Conservation (phyloP, 2,797 vertebrate species). For the Cryptoblepharus egeriae region DNA sequence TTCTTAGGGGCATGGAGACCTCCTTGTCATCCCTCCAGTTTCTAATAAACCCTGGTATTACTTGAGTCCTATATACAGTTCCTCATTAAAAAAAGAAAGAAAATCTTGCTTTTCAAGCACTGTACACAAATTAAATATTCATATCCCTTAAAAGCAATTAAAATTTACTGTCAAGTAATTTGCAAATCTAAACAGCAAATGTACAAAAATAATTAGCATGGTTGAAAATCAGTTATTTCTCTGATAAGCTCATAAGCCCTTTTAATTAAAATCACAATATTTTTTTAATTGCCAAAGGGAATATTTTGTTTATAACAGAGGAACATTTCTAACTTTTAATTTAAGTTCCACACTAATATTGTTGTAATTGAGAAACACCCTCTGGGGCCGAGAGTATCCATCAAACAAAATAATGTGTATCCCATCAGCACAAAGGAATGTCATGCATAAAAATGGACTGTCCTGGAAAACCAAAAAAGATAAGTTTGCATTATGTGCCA, state of each 20-base stretch:
- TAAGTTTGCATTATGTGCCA: conserved; percentile 1
- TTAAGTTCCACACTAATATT: conserved; percentile 59
- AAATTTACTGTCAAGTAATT: conserved; percentile 65
- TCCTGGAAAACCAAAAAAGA: background rate
- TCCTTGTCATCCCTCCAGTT: background rate
- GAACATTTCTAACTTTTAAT: conserved; percentile 66
- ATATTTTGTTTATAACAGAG: conserved; percentile 65
- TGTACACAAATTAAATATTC: conserved; percentile 68
- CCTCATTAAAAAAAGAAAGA: background rate
- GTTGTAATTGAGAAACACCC: conserved; percentile 62
- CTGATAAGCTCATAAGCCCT: conserved; percentile 67
- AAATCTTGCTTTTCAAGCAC: conserved; percentile 45
- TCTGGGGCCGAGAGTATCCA: conserved; percentile 66
- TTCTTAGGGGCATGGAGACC: background rate
- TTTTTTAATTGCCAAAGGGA: conserved; percentile 68
- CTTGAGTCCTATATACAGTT: background rate
- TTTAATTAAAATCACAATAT: conserved; percentile 70
- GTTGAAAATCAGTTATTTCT: conserved; percentile 66
- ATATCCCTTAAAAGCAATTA: conserved; percentile 70
- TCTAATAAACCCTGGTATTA: background rate
- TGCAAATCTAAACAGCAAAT: conserved; percentile 67
- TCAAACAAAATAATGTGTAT: conserved; percentile 40
- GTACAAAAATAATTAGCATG: conserved; percentile 67
- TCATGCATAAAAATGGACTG: conserved; percentile 1
- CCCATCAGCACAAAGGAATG: conserved; percentile 30